A percentile compares a stretch with the other conserved stretches of the same genome.
Evolutionary conservation across 92 coral and sea anemone genomes (phyloP).

Genomic region (Epizoanthus fatuus): DNA sequence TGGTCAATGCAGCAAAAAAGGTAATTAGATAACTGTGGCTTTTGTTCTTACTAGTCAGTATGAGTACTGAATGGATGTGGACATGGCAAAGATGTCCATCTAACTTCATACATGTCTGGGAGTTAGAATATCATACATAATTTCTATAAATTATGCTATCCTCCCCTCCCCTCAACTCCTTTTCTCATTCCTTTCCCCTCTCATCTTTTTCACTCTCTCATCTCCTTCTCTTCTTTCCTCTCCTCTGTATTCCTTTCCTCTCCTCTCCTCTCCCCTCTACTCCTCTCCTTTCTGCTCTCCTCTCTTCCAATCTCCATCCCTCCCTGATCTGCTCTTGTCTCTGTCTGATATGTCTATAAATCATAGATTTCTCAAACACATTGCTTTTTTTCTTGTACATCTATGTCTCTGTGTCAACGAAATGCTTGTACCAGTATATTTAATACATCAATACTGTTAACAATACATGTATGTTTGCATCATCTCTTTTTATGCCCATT

Average conservation of each 20-base stretch:
- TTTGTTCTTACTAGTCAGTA: neutral
- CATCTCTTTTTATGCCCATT: too few relatives aligned
- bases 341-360: neutral
- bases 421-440: neutral
- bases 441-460: too few relatives aligned
- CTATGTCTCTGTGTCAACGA: too few relatives aligned
- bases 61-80: neutral
- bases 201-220: too few relatives aligned
- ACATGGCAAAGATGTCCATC: too few relatives aligned
- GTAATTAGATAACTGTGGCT: neutral
- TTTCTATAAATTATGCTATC: neutral
- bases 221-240: neutral
- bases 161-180: neutral
- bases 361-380: neutral
- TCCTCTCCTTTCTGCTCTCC: too few relatives aligned
- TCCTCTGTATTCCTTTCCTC: neutral
- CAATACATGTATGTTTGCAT: too few relatives aligned
- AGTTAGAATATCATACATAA: neutral
- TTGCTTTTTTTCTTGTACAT: too few relatives aligned
- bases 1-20: neutral
- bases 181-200: neutral
- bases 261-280: too few relatives aligned
- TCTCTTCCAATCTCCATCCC: too few relatives aligned
- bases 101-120: neutral
- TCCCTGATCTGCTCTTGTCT: neutral